phyloP scores from a whole-genome alignment of 2,797 vertebrate genomes.

The Gambelia wislizenii region DNA sequence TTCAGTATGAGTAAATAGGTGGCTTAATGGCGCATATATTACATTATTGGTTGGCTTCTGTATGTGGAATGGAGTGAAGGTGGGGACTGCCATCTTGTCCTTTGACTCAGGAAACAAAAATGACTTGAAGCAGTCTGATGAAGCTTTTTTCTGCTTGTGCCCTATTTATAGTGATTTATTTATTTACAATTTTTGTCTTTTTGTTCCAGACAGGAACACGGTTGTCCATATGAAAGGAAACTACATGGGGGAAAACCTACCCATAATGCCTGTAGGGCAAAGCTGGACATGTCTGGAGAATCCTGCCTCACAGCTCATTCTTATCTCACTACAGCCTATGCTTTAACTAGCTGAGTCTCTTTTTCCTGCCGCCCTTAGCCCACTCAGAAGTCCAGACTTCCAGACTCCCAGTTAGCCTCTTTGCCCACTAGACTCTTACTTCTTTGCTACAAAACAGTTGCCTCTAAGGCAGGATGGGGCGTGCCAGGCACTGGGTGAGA shows the following conservation, averaged over 20 bases:
- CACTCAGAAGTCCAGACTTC: background rate
- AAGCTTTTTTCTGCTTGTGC: background rate
- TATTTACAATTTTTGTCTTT: background rate
- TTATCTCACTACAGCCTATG: background rate
- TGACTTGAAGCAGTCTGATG: no score
- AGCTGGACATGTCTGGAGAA: background rate
- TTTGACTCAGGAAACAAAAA: background rate
- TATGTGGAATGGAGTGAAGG: no score
- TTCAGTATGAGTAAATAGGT: no score
- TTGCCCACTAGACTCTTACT: background rate
- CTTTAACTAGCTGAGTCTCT: background rate
- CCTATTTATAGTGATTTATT: no score
- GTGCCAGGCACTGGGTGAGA: slow-evolving; percentile 12
- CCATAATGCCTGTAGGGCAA: background rate
- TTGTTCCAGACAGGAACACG: background rate
- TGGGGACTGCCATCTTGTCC: no score
- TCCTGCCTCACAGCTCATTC: background rate
- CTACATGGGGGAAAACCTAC: background rate
- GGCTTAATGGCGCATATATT: no score
- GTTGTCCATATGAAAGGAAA: background rate
- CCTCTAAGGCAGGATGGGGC: slow-evolving; percentile 16
- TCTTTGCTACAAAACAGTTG: slow-evolving; percentile 1
- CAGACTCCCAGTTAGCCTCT: background rate
- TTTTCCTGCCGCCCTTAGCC: background rate
- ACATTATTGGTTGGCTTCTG: no score